These are phyloP conservation scores for Apoderus coryli DNA, from an alignment of 2,888 invertebrate genomes.

Conservation along the genomic window DNA sequence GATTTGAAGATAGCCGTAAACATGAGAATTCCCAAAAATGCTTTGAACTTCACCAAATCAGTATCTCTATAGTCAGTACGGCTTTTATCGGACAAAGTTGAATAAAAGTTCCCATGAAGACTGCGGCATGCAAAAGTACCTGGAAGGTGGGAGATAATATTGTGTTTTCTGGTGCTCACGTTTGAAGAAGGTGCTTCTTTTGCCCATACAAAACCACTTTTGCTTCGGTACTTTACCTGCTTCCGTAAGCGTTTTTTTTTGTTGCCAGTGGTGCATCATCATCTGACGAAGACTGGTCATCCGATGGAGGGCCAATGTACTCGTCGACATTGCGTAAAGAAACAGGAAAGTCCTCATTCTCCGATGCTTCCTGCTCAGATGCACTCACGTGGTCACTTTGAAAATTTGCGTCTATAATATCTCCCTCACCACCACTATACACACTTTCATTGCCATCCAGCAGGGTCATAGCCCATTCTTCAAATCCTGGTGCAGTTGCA, in stretches of 20 bases:
- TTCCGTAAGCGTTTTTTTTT: conserved; percentile 6
- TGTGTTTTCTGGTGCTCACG: neutral
- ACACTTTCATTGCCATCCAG: conserved; percentile 6
- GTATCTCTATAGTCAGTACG: no score
- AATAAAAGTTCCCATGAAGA: conserved; percentile 5
- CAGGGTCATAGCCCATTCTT: conserved; percentile 6
- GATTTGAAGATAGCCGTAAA: no score
- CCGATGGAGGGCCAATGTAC: neutral
- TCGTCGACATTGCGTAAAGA: no score
- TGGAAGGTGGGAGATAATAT: conserved; percentile 4
- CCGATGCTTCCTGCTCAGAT: conserved; percentile 7
- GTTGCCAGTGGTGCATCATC: conserved; percentile 3
- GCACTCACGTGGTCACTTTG: conserved; percentile 6
- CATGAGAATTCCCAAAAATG: no score
- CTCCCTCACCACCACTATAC: conserved; percentile 6
- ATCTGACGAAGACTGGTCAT: conserved; percentile 3
- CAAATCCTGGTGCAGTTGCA: conserved; percentile 3
- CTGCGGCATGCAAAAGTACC: neutral
- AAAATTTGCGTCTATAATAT: conserved; percentile 4
- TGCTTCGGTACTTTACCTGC: conserved; percentile 5
- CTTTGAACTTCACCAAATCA: no score
- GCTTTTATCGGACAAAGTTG: no score
- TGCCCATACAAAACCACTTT: conserved; percentile 2
- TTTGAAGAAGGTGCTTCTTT: conserved; percentile 2
- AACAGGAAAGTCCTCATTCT: no score